These are phyloP conservation scores for Neria commutata DNA, from an alignment of 2,888 invertebrate species.

Conservation along the genomic window DNA sequence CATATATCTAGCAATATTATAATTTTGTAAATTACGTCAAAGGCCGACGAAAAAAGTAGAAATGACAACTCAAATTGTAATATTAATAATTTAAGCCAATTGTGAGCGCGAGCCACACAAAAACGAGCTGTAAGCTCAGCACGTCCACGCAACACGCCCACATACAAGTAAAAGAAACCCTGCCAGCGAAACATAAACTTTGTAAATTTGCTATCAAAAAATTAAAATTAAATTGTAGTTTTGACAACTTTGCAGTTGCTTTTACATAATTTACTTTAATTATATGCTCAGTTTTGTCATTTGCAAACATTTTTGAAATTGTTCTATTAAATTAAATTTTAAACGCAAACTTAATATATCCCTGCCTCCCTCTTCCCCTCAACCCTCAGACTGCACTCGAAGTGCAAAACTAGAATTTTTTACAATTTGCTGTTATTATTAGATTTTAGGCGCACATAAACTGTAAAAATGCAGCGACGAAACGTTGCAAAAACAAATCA, in stretches of 20 bases:
- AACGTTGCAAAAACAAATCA: too few species aligned
- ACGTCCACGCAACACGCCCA: not conserved
- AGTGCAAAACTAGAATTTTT: slow-evolving; percentile 6
- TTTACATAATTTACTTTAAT: too few species aligned
- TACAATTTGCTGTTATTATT: slow-evolving; percentile 21
- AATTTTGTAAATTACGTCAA: slow-evolving; percentile 45
- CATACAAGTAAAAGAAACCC: not conserved
- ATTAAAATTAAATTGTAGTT: not conserved
- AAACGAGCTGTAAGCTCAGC: not conserved
- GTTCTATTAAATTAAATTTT: not conserved
- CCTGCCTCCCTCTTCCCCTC: too few species aligned
- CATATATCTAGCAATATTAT: too few species aligned
- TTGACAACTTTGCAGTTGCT: not conserved
- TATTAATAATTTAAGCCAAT: slow-evolving; percentile 34
- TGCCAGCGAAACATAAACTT: not conserved
- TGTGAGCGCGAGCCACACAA: not conserved
- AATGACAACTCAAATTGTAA: slow-evolving; percentile 57
- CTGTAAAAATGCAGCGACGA: too few species aligned
- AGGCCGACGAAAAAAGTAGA: slow-evolving; percentile 45
- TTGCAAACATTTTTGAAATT: too few species aligned
- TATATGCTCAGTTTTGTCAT: too few species aligned
- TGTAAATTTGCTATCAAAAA: not conserved
- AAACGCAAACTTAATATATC: too few species aligned
- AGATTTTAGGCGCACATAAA: too few species aligned
- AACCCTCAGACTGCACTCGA: too few species aligned